A percentile compares a stretch with the other conserved stretches of the same genome.
phyloP scores from a whole-genome alignment of 2,113 vertebrate species.

The Gadus chalcogrammus region DNA sequence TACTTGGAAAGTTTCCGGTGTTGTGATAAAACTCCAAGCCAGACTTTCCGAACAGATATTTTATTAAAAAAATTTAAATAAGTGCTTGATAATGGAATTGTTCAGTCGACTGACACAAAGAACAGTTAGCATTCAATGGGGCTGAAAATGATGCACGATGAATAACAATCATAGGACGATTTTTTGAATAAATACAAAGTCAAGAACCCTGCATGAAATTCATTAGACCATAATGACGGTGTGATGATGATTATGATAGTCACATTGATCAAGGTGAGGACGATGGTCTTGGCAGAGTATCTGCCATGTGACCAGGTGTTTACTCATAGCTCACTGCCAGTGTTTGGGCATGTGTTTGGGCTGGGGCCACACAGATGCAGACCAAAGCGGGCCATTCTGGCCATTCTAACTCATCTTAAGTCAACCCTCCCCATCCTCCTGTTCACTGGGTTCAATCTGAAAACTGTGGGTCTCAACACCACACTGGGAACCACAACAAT shows the following conservation, averaged over 20 bases:
- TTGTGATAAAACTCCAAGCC: constrained; percentile 22
- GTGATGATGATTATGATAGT: background rate
- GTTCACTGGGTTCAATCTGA: too few relatives aligned
- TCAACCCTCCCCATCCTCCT: too few relatives aligned
- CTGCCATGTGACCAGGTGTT: too few relatives aligned
- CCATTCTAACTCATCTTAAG: too few relatives aligned
- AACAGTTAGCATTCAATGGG: constrained; percentile 42
- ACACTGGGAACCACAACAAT: too few relatives aligned
- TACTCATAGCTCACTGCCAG: too few relatives aligned
- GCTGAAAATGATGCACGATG: constrained; percentile 26
- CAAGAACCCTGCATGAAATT: constrained; percentile 15
- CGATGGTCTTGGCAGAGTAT: too few relatives aligned
- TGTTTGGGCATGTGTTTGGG: too few relatives aligned
- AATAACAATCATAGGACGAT: constrained; percentile 44
- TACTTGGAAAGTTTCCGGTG: background rate
- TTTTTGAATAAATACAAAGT: background rate
- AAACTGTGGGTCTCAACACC: too few relatives aligned
- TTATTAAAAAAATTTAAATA: constrained; percentile 28
- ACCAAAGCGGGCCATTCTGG: too few relatives aligned
- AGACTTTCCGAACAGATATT: background rate
- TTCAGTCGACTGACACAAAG: constrained; percentile 54
- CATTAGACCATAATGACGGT: constrained; percentile 29
- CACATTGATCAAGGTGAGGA: too few relatives aligned
- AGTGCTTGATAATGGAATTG: constrained; percentile 52
- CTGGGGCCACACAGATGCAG: too few relatives aligned